Conservation (phyloP, 2,888 invertebrate species). For the Megalurothrips usitatus region DNA sequence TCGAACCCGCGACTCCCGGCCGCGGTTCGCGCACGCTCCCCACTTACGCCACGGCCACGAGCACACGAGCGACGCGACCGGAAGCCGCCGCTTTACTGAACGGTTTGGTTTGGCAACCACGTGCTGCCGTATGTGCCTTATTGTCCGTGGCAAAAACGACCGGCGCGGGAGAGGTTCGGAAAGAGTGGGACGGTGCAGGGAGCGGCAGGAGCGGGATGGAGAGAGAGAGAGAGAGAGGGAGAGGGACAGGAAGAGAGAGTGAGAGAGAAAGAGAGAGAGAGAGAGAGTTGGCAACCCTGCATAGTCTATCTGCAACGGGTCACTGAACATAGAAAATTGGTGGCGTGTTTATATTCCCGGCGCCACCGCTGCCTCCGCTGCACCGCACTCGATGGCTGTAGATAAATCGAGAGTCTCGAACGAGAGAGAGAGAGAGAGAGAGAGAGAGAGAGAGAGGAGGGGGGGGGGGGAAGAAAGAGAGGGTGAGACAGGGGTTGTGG, state of each 20-base stretch:
- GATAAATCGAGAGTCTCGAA: not conserved
- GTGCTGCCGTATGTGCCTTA: not conserved
- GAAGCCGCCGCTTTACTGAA: not conserved
- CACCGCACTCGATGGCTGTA: not conserved
- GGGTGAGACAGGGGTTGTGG: too few relatives aligned
- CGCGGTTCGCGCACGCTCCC: too few relatives aligned
- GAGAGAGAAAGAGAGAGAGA: too few relatives aligned
- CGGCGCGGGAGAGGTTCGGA: not conserved
- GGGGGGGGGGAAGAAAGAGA: not conserved
- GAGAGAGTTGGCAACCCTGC: not conserved
- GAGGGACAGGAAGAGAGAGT: too few relatives aligned
- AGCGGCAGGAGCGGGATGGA: too few relatives aligned
- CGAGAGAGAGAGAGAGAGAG: not conserved
- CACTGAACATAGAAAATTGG: slow-evolving; percentile 1
- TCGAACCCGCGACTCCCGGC: too few relatives aligned
- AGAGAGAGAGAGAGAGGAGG: not conserved
- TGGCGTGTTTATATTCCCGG: not conserved
- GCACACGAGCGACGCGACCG: not conserved
- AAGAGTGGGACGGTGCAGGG: too few relatives aligned
- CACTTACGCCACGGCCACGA: too few relatives aligned
- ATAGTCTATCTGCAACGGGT: not conserved
- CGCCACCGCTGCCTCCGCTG: not conserved
- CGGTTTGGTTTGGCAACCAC: not conserved
- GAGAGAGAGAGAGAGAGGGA: too few relatives aligned
- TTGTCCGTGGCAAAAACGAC: not conserved